phyloP scores from a whole-genome alignment of 2,888 invertebrate species.

The Drosophila algonquin region DNA sequence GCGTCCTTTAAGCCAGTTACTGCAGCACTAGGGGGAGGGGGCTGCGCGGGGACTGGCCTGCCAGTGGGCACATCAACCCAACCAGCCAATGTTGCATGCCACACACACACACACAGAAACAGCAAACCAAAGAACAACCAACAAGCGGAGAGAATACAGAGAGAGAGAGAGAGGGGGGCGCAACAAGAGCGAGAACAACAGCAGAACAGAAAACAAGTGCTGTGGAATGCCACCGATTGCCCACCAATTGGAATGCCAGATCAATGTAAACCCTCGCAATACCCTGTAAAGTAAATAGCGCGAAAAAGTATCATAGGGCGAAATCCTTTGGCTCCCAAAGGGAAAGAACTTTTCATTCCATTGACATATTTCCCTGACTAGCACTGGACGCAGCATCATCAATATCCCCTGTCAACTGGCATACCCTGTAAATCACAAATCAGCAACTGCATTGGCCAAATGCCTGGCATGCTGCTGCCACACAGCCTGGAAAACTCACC shows the following conservation, averaged over 20 bases:
- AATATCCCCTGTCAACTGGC: neutral
- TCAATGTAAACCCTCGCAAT: constrained; percentile 15
- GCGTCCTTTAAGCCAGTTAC: constrained; percentile 66
- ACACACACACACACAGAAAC: constrained; percentile 32
- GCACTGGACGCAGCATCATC: neutral
- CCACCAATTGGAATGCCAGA: constrained; percentile 22
- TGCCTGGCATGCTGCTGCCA: constrained; percentile 45
- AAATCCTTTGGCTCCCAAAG: too few relatives aligned
- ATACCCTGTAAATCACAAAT: constrained; percentile 49
- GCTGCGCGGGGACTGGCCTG: neutral
- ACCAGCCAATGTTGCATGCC: constrained; percentile 44
- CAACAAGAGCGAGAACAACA: constrained; percentile 39
- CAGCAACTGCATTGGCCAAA: constrained; percentile 52
- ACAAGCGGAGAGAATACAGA: constrained; percentile 1
- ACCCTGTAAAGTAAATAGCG: constrained; percentile 18
- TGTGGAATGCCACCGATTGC: constrained; percentile 32
- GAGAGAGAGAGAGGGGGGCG: neutral
- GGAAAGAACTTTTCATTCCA: too few relatives aligned
- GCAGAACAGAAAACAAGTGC: constrained; percentile 34
- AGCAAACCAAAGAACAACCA: constrained; percentile 37
- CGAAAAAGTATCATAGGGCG: accelerated
- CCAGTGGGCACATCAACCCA: constrained; percentile 21
- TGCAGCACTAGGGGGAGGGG: neutral
- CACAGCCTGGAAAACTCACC: constrained; percentile 44
- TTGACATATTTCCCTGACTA: too few relatives aligned